phyloP scores from a whole-genome alignment of 1,140 invertebrate genomes.

The Drosophila truncata region DNA sequence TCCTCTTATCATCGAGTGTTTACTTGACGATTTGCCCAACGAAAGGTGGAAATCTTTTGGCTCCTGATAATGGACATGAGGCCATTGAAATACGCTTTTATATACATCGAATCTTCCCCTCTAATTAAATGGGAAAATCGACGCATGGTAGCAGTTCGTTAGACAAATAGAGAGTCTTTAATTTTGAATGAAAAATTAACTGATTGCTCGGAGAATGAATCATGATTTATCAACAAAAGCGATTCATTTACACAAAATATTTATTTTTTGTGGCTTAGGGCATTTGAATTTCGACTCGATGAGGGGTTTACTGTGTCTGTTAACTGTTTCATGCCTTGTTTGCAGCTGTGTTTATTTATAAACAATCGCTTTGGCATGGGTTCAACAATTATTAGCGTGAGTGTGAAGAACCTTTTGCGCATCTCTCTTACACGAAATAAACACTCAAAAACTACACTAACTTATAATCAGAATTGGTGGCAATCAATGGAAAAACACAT shows the following conservation, averaged over 20 bases:
- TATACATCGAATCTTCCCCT: neutral
- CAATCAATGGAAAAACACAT: conserved; percentile 34
- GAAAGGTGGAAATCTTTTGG: conserved; percentile 39
- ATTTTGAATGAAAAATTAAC: neutral
- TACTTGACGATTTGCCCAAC: conserved; percentile 35
- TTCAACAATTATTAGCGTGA: conserved; percentile 47
- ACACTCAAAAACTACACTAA: neutral
- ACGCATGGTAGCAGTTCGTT: neutral
- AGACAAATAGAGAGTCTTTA: conserved; percentile 3
- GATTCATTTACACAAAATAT: neutral
- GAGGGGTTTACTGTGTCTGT: neutral
- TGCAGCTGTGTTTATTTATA: conserved; percentile 16
- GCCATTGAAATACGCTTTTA: neutral
- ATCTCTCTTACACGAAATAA: conserved; percentile 2
- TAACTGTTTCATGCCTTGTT: conserved; percentile 2
- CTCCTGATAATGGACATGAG: conserved; percentile 30
- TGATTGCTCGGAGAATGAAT: conserved; percentile 17
- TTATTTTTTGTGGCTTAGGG: conserved; percentile 1
- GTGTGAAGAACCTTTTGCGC: conserved; percentile 22
- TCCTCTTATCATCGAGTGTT: conserved; percentile 35
- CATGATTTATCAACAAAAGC: conserved; percentile 4
- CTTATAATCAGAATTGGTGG: conserved; percentile 3
- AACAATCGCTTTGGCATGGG: conserved; percentile 41
- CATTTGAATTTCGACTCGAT: conserved; percentile 17
- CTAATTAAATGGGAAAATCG: neutral